Evolutionary conservation across 2,113 vertebrate genomes (phyloP).

Genomic region (Pteruthius melanotis): DNA sequence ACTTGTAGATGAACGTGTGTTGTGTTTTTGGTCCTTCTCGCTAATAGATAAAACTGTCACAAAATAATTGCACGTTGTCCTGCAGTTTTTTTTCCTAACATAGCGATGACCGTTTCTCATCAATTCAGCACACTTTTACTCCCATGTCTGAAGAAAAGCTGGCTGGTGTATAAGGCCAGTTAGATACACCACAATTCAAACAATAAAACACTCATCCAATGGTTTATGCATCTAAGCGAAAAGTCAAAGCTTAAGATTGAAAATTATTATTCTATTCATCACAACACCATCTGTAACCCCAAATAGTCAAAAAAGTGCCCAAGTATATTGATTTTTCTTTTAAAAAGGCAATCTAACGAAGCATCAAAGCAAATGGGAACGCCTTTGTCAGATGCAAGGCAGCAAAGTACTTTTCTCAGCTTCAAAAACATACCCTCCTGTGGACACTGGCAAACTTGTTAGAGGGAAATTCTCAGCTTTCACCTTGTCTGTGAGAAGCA

Average conservation of each 20-base stretch:
- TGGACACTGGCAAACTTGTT: too few species aligned
- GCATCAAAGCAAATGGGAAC: neutral
- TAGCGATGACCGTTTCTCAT: neutral
- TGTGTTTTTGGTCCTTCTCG: neutral
- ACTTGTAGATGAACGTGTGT: fast-evolving
- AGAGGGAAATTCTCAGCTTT: too few species aligned
- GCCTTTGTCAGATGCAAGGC: neutral
- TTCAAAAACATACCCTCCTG: neutral
- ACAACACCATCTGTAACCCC: neutral
- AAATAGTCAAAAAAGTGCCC: neutral
- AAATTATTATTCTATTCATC: neutral
- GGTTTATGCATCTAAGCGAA: neutral
- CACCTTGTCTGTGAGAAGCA: too few species aligned
- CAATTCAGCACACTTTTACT: neutral
- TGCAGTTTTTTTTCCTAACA: neutral
- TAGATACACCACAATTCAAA: neutral
- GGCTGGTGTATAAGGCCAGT: neutral
- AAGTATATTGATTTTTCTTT: neutral
- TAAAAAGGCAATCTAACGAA: neutral
- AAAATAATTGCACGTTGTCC: neutral
- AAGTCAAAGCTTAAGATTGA: neutral
- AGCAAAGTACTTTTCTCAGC: neutral
- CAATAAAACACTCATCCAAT: neutral
- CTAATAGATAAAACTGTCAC: neutral
- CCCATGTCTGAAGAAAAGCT: neutral